Conservation (phyloP, 2,113 vertebrate genomes). For the Halichoeres trimaculatus region DNA sequence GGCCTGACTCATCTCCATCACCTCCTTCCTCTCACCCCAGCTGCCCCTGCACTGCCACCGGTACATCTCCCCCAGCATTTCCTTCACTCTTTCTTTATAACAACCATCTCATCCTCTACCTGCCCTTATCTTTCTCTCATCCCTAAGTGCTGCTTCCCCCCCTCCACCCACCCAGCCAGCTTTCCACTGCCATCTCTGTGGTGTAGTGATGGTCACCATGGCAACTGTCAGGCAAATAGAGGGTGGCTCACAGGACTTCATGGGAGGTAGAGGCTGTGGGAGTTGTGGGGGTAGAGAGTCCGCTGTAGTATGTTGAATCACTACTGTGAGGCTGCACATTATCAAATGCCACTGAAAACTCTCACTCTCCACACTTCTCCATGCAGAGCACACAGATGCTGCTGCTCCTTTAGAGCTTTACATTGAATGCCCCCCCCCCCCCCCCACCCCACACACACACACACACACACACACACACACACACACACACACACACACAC, state of each 20-base stretch:
- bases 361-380: neutral
- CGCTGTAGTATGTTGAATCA: conserved; percentile 40
- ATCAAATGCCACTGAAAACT: conserved; percentile 16
- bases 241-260: conserved; percentile 54
- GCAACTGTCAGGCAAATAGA: conserved; percentile 73
- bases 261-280: neutral
- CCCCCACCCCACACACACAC: neutral
- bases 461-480: neutral
- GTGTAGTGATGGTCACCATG: conserved; percentile 75
- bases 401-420: neutral
- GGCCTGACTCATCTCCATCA: conserved; percentile 32
- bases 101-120: conserved; percentile 34
- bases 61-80: conserved; percentile 51
- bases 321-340: conserved; percentile 38
- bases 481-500: neutral
- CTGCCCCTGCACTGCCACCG: conserved; percentile 28
- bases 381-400: neutral
- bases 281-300: conserved; percentile 43
- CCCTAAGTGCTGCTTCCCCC: conserved; percentile 65
- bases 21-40: conserved; percentile 31
- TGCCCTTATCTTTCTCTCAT: conserved; percentile 64
- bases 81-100: conserved; percentile 31
- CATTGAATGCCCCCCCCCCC: neutral
- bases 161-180: conserved; percentile 60
- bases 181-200: conserved; percentile 65